Evolutionary conservation across 2,797 vertebrate genomes (phyloP).

Genomic region (Amphiprion clarkii): DNA sequence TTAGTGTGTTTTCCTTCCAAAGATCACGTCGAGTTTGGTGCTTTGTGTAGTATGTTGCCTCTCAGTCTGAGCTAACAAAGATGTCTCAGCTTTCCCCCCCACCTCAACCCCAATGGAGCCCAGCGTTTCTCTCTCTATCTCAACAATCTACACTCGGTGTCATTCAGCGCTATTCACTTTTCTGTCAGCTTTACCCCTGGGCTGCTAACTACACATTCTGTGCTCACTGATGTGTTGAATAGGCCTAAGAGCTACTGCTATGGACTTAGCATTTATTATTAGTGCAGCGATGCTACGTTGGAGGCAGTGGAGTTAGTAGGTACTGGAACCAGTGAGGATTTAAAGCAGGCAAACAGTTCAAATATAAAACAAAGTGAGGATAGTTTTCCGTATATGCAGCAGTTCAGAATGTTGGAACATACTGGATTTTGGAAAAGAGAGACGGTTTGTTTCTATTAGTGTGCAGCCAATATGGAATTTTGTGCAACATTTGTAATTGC

Average conservation of each 20-base stretch:
- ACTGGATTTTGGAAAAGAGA: too few species aligned
- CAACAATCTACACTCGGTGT: constrained; percentile 55
- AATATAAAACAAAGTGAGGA: not conserved
- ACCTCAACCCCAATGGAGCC: not conserved
- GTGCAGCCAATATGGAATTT: not conserved
- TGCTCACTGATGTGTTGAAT: constrained; percentile 62
- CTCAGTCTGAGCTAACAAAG: constrained; percentile 55
- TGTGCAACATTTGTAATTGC: not conserved
- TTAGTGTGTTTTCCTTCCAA: constrained; percentile 23
- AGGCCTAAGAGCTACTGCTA: constrained; percentile 2
- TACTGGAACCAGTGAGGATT: not conserved
- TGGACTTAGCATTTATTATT: constrained; percentile 40
- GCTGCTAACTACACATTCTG: constrained; percentile 45
- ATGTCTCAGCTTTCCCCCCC: constrained; percentile 47
- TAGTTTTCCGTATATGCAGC: not conserved
- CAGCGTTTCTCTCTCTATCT: constrained; percentile 52
- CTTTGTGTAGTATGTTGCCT: constrained; percentile 38
- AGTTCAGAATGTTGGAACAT: too few species aligned
- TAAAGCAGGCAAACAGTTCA: not conserved
- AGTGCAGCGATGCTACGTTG: constrained; percentile 18
- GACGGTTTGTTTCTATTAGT: not conserved
- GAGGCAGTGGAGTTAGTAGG: constrained; percentile 1
- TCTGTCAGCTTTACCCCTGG: constrained; percentile 52
- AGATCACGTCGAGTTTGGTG: constrained; percentile 18
- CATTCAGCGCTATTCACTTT: constrained; percentile 62